Evolutionary conservation across 2,888 invertebrate species (phyloP).

Genomic region (Protonemura montana): DNA sequence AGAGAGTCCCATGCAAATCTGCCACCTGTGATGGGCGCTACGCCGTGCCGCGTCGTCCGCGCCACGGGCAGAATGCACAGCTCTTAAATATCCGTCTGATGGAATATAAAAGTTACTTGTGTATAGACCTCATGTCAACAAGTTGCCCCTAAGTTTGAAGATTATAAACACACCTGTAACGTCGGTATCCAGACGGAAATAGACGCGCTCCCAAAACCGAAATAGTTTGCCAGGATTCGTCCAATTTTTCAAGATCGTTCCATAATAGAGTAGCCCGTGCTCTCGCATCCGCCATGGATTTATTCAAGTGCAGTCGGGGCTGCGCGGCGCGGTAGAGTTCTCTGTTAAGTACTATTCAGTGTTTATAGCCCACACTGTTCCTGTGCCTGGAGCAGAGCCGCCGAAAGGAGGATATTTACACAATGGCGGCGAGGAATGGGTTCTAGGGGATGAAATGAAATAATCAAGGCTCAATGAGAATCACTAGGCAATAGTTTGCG

Average conservation of each 20-base stretch:
- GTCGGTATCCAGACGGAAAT: not conserved
- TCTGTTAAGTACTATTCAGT: conserved; percentile 27
- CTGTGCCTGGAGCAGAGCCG: not conserved
- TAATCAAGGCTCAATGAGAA: conserved; percentile 27
- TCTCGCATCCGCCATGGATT: conserved; percentile 9
- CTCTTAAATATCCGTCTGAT: conserved; percentile 12
- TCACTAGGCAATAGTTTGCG: conserved; percentile 19
- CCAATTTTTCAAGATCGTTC: conserved; percentile 19
- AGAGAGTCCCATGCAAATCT: not conserved
- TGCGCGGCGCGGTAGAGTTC: not conserved
- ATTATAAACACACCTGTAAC: conserved; percentile 34
- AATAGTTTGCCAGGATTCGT: conserved; percentile 14
- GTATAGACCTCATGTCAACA: conserved; percentile 24
- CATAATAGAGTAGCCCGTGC: not conserved
- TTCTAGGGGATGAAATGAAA: conserved; percentile 25
- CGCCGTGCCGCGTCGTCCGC: no score
- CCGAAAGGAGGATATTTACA: conserved; percentile 22
- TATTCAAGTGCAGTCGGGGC: not conserved
- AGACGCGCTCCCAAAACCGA: not conserved
- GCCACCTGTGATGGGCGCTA: not conserved
- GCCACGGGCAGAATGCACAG: not conserved
- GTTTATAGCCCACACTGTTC: conserved; percentile 18
- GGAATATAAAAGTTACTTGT: conserved; percentile 12
- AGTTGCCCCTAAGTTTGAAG: conserved; percentile 16
- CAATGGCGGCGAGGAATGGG: not conserved